A percentile compares a stretch with the other conserved stretches of the same genome.
Conservation (phyloP, 2,113 vertebrate species). For the Lepus americanus region DNA sequence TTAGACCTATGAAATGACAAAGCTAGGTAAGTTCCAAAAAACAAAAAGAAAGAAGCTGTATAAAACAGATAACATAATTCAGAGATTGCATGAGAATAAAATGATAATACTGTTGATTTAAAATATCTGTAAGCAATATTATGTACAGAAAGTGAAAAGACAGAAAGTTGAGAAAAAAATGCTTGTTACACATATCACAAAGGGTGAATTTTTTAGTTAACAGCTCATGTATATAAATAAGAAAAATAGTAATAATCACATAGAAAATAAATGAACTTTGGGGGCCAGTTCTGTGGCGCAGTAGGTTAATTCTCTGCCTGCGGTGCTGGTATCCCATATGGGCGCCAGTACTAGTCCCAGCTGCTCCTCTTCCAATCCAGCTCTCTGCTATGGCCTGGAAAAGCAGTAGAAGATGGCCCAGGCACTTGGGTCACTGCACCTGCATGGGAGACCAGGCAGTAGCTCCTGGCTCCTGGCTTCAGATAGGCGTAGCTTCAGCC, state of each 20-base stretch:
- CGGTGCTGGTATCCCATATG: too few relatives aligned
- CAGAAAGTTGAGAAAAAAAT: not conserved
- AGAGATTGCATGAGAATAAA: conserved; percentile 10
- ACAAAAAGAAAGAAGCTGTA: not conserved
- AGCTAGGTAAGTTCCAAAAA: not conserved
- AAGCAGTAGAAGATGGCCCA: too few relatives aligned
- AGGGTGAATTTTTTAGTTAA: not conserved
- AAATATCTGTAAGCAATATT: conserved; percentile 16
- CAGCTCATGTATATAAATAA: not conserved
- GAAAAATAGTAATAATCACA: not conserved
- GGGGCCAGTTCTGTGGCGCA: too few relatives aligned
- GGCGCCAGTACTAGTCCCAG: too few relatives aligned
- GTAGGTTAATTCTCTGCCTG: too few relatives aligned
- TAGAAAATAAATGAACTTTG: not conserved
- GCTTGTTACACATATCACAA: not conserved
- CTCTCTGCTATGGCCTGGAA: too few relatives aligned
- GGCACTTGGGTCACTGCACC: too few relatives aligned
- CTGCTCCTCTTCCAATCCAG: too few relatives aligned
- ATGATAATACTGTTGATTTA: not conserved
- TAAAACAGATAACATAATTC: not conserved
- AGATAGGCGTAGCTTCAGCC: too few relatives aligned
- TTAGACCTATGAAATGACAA: conserved; percentile 29
- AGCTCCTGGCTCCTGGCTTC: too few relatives aligned
- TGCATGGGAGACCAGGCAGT: too few relatives aligned
- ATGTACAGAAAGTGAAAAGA: not conserved